Conservation (phyloP, 2,113 vertebrate species). For the Pseudorasbora parva region DNA sequence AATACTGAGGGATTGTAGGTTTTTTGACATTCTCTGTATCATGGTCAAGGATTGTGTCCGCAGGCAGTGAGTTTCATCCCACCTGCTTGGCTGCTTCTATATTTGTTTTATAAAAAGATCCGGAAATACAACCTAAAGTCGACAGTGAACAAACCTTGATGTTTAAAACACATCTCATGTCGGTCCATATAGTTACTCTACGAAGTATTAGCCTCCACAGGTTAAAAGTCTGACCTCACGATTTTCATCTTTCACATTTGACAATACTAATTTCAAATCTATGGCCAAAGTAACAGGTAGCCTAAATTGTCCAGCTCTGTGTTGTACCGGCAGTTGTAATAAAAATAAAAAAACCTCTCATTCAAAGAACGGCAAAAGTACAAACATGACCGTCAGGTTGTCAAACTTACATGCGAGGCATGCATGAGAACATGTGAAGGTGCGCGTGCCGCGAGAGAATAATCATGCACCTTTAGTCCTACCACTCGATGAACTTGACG, state of each 20-base stretch:
- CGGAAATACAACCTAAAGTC: background rate
- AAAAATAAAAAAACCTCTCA: background rate
- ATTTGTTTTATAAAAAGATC: background rate
- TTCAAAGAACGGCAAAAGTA: constrained; percentile 73
- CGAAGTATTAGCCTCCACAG: background rate
- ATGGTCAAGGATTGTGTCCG: background rate
- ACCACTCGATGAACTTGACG: constrained; percentile 84
- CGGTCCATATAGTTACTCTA: background rate
- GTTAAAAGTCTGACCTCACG: background rate
- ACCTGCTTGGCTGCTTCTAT: background rate
- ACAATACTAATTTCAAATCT: background rate
- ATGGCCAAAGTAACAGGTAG: background rate
- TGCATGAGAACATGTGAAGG: background rate
- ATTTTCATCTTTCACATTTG: background rate
- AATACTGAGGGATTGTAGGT: background rate
- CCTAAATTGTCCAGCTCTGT: background rate
- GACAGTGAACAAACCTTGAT: background rate
- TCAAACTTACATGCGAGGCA: background rate
- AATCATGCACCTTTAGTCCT: constrained; percentile 72
- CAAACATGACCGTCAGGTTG: constrained; percentile 46
- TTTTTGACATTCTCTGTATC: background rate
- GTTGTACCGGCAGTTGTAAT: background rate
- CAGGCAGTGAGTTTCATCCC: constrained; percentile 17
- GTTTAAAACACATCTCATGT: background rate
- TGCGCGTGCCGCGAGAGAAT: background rate